Conservation (phyloP, 2,888 invertebrate species). For the Drosophila hamatofila region DNA sequence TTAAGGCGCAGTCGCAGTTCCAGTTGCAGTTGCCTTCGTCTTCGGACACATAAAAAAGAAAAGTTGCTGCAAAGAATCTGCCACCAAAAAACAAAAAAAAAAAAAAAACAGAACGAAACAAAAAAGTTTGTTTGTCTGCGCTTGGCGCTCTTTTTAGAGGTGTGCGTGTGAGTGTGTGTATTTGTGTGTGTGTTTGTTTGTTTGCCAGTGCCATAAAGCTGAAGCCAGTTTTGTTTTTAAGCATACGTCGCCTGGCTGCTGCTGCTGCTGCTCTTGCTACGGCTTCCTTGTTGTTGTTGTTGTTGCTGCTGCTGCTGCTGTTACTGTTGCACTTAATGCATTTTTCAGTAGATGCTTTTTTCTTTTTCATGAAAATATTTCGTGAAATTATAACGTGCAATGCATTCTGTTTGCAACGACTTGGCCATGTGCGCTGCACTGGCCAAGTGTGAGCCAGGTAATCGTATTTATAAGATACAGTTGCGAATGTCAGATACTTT, state of each 20-base stretch:
- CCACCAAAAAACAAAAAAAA: constrained; percentile 51
- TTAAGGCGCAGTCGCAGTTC: constrained; percentile 79
- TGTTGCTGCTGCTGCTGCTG: constrained; percentile 49
- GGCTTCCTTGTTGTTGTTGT: constrained; percentile 55
- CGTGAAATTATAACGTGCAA: constrained; percentile 77
- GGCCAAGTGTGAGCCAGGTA: constrained; percentile 61
- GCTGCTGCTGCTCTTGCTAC: constrained; percentile 42
- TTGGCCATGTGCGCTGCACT: constrained; percentile 54
- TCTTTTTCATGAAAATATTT: constrained; percentile 74
- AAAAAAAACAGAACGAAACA: constrained; percentile 9
- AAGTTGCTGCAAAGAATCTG: constrained; percentile 63
- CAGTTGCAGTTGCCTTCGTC: constrained; percentile 38
- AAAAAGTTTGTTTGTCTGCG: constrained; percentile 54
- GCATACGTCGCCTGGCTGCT: constrained; percentile 49
- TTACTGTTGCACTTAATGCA: constrained; percentile 82
- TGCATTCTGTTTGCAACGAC: constrained; percentile 53
- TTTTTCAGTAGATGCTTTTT: constrained; percentile 80
- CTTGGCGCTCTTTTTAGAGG: constrained; percentile 48
- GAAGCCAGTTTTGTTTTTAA: constrained; percentile 75
- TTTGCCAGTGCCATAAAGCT: constrained; percentile 76
- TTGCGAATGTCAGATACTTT: constrained; percentile 63
- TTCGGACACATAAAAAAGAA: constrained; percentile 57
- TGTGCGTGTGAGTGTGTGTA: constrained; percentile 28
- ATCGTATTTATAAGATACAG: constrained; percentile 79
- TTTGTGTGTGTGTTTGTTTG: constrained; percentile 64